Evolutionary conservation across 2,888 invertebrate species (phyloP).

Genomic region (Sclerodermus sp.): DNA sequence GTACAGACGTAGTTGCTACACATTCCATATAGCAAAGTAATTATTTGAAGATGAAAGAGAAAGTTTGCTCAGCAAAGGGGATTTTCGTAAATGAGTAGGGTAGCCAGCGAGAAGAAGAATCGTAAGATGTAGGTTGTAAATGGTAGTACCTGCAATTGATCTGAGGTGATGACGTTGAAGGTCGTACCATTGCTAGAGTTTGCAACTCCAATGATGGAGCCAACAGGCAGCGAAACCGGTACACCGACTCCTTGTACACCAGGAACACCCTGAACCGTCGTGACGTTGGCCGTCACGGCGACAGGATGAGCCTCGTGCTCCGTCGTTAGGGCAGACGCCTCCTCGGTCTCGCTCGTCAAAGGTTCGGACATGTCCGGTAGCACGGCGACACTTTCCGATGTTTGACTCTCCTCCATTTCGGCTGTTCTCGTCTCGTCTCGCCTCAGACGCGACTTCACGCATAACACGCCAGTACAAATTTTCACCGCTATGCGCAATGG

Average conservation of each 20-base stretch:
- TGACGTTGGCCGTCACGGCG: constrained; percentile 45
- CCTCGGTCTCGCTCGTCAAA: constrained; percentile 59
- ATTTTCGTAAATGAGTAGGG: too few species aligned
- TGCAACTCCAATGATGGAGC: constrained; percentile 70
- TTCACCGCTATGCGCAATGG: too few species aligned
- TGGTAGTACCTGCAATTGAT: constrained; percentile 68
- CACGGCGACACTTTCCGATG: constrained; percentile 60
- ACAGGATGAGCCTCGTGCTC: constrained; percentile 54
- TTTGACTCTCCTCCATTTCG: constrained; percentile 58
- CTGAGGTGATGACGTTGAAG: constrained; percentile 84
- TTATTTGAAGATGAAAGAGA: too few species aligned
- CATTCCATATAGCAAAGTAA: too few species aligned
- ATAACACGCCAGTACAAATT: too few species aligned
- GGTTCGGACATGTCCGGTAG: constrained; percentile 62
- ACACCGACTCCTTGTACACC: constrained; percentile 62
- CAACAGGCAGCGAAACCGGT: constrained; percentile 74
- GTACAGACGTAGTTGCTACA: too few species aligned
- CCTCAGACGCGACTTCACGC: too few species aligned
- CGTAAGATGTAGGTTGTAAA: not conserved
- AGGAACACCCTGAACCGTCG: constrained; percentile 57
- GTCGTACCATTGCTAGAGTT: constrained; percentile 68
- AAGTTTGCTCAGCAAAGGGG: too few species aligned
- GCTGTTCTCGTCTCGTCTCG: constrained; percentile 39
- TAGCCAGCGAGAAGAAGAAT: not conserved
- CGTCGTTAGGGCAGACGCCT: constrained; percentile 45